Evolutionary conservation across 2,113 vertebrate species (phyloP), one percentile per base, ranked within the genome.

Genomic region (Speoplatyrhinus poulsoni): DNA sequence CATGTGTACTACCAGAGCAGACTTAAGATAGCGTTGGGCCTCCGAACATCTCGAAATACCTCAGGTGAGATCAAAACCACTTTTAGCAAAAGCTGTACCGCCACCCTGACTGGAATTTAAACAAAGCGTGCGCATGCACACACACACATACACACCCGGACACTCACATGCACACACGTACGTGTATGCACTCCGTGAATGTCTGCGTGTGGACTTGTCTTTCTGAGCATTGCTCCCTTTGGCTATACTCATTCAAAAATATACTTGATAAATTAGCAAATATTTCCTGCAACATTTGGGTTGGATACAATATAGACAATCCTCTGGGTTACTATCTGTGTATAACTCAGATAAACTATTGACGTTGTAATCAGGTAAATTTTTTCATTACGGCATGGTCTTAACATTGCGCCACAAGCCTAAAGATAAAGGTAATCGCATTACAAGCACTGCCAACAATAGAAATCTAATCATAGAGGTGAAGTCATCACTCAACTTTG

Each of bases 361-460:
- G 13, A 55, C 54, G 6, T n/a, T 56, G 8, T 54, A 53, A 79
- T 60, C 54, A 19, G 60, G 46, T 16, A 60, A 50, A 36, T 47
- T 46, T 55, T 65, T 41, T 26, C 26, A 6, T 26, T 60, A 12
- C 13, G 4, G 1, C 49, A 71, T 63, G 36, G 33, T 36, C 58
- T 62, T 17, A 58, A 57, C 60, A 75, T 76, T 61, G 12, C 13
- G 36, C 5, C 36, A 41, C 52, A 46, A 49, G 64, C 36, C 36
- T 15, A 4, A 56, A 52, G 60, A 76, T 53, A 46, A 73, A 62
- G 58, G 19, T 71, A 75, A 75, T 80, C 33, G n/a, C 63, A 67
- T 84, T 72, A 72, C 52, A 48, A 70, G 9, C 5, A 36, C 69
- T 72, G 68, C 83, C 78, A 72, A 41, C 58, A 74, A 83, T 59